phyloP scores from a whole-genome alignment of 23 tunicate genomes.

The Ascidia mentula region DNA sequence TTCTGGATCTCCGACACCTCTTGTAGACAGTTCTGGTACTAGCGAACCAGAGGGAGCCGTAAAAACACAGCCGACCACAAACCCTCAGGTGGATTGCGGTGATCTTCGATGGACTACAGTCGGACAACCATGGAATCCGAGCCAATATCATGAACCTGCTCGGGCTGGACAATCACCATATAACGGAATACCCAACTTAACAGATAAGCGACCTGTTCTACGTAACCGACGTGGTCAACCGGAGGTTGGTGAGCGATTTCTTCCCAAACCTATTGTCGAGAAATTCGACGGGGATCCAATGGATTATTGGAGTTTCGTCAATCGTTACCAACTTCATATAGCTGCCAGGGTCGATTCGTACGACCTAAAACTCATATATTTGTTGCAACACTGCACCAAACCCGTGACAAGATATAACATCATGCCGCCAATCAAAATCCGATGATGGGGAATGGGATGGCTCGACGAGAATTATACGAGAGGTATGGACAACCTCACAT shows the following conservation, averaged over 20 bases:
- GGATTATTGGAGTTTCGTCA: constrained; percentile 39
- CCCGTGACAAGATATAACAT: constrained; percentile 24
- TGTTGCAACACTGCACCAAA: constrained; percentile 34
- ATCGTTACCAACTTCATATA: constrained; percentile 21
- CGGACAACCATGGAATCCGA: too few species aligned
- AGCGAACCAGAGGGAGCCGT: too few species aligned
- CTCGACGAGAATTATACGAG: constrained; percentile 19
- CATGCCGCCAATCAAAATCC: neutral
- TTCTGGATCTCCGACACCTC: too few species aligned
- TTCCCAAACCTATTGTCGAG: constrained; percentile 28
- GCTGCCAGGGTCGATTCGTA: constrained; percentile 9
- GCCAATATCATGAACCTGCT: too few species aligned
- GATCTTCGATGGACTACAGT: too few species aligned
- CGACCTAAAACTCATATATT: constrained; percentile 21
- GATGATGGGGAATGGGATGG: neutral
- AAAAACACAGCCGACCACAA: too few species aligned
- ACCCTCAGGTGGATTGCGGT: too few species aligned
- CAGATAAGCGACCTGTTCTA: too few species aligned
- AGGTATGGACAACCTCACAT: constrained; percentile 39
- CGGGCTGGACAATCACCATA: too few species aligned
- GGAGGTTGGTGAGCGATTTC: constrained; percentile 23
- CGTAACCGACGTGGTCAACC: too few species aligned
- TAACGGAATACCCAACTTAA: too few species aligned
- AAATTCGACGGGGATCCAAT: constrained; percentile 38
- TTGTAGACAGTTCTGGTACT: too few species aligned